phyloP scores from a whole-genome alignment of 2,113 vertebrate genomes.

The Erythrolamprus reginae region DNA sequence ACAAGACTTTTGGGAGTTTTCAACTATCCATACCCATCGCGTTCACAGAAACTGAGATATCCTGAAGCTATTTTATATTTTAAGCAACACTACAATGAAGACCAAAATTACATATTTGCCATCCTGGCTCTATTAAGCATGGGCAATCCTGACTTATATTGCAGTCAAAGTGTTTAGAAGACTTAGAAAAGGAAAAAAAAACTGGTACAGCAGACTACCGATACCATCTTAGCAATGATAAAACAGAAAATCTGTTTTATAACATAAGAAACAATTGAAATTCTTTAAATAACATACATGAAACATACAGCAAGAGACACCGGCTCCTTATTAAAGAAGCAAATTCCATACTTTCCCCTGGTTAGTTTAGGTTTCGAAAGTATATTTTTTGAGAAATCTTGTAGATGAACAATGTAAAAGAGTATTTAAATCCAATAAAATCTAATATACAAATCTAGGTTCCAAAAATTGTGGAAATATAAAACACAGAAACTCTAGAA shows the following conservation, averaged over 20 bases:
- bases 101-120: neutral
- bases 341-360: slow-evolving; percentile 31
- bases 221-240: slow-evolving; percentile 22
- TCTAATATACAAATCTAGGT: slow-evolving; percentile 51
- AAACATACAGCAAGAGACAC: slow-evolving; percentile 54
- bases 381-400: slow-evolving; percentile 34
- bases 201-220: slow-evolving; percentile 10
- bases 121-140: neutral
- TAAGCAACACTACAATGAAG: neutral
- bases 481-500: slow-evolving; percentile 59
- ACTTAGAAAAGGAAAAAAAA: slow-evolving; percentile 42
- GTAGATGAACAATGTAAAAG: slow-evolving; percentile 39
- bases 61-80: slow-evolving; percentile 26
- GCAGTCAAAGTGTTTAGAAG: slow-evolving; percentile 17
- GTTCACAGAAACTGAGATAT: slow-evolving; percentile 23
- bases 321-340: slow-evolving; percentile 60
- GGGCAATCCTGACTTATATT: neutral
- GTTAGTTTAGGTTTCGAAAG: slow-evolving; percentile 30
- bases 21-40: slow-evolving; percentile 13
- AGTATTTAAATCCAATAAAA: slow-evolving; percentile 52
- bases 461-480: slow-evolving; percentile 57
- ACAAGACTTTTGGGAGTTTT: slow-evolving; percentile 12
- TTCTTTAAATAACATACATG: slow-evolving; percentile 47
- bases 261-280: slow-evolving; percentile 26
- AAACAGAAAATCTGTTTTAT: neutral